A percentile compares a stretch with the other conserved stretches of the same genome.
Evolutionary conservation across 2,113 vertebrate genomes (phyloP).

Genomic region (Ranitomeya imitator): DNA sequence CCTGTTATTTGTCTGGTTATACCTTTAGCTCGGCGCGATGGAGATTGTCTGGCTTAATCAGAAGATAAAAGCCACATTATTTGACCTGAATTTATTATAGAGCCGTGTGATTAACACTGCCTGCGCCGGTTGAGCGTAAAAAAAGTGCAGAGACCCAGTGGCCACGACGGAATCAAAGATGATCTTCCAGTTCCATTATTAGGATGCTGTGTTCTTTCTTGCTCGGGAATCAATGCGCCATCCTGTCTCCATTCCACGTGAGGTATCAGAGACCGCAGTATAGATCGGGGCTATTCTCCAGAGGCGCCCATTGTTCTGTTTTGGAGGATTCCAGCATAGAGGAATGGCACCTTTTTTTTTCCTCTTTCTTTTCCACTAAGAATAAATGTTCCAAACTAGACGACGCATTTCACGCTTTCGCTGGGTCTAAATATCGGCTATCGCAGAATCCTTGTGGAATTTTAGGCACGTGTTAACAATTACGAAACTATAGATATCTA

Average conservation of each 20-base stretch:
- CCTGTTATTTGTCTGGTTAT: constrained; percentile 78
- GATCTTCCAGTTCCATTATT: constrained; percentile 39
- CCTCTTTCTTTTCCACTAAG: neutral
- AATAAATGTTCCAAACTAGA: neutral
- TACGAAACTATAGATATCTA: neutral
- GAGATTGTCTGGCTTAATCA: constrained; percentile 69
- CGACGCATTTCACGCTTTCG: neutral
- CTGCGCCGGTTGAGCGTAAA: neutral
- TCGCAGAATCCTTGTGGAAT: neutral
- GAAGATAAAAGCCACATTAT: constrained; percentile 15
- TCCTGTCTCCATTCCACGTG: constrained; percentile 32
- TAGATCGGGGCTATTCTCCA: constrained; percentile 38
- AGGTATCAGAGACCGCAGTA: constrained; percentile 43
- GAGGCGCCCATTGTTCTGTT: constrained; percentile 45
- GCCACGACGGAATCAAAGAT: constrained; percentile 35
- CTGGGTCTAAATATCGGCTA: neutral
- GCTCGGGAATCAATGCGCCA: constrained; percentile 44
- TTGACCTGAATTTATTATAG: neutral
- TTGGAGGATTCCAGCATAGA: constrained; percentile 30
- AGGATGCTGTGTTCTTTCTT: constrained; percentile 42
- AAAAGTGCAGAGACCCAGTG: too few species aligned
- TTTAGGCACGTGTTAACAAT: neutral
- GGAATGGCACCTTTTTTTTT: constrained; percentile 30
- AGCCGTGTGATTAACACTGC: constrained; percentile 11
- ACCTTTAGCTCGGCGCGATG: constrained; percentile 72